phyloP scores from a whole-genome alignment of 2,888 invertebrate genomes.

The Heliconius sara region DNA sequence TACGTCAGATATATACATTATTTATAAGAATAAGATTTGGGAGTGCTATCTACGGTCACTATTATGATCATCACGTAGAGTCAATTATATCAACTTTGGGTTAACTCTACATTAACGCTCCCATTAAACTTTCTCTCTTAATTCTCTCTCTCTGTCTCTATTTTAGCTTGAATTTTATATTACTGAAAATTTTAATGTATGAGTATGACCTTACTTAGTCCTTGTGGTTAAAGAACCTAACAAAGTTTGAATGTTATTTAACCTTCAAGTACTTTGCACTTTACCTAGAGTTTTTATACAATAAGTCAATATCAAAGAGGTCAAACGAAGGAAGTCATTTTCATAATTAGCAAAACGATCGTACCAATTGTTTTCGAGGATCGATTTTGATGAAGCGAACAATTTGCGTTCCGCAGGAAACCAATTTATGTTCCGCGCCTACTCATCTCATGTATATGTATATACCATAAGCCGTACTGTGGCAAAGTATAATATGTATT shows the following conservation, averaged over 20 bases:
- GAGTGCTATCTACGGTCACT: neutral
- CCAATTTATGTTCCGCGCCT: constrained; percentile 64
- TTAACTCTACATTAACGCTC: neutral
- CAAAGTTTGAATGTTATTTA: neutral
- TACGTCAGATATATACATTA: neutral
- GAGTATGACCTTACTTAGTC: neutral
- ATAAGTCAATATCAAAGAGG: constrained; percentile 24
- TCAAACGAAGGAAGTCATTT: constrained; percentile 35
- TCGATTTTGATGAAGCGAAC: constrained; percentile 55
- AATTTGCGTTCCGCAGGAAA: constrained; percentile 70
- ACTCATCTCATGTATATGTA: constrained; percentile 47
- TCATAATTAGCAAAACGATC: constrained; percentile 35
- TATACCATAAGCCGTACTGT: neutral
- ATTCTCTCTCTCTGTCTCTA: too few relatives aligned
- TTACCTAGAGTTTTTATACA: neutral
- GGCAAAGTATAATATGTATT: neutral
- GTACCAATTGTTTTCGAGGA: constrained; percentile 52
- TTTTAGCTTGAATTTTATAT: neutral
- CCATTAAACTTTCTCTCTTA: neutral
- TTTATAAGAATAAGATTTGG: neutral
- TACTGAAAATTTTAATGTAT: neutral
- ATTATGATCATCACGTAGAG: neutral
- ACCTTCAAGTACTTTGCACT: neutral
- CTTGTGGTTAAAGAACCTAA: neutral
- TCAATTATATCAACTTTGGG: neutral